Conservation (phyloP, 2,888 invertebrate species). For the Drosophila eohydei region DNA sequence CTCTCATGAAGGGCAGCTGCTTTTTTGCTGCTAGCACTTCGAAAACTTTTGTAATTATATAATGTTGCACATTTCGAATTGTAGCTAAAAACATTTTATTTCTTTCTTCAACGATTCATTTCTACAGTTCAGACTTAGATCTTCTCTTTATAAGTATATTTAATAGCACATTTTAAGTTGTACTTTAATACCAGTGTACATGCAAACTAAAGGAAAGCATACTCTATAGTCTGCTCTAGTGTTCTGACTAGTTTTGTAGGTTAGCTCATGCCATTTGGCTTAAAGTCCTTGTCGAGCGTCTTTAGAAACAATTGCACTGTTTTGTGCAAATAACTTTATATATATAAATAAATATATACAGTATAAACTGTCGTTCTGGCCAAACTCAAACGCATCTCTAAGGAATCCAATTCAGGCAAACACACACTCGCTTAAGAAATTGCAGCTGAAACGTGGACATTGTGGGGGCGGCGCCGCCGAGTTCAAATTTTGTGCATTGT, state of each 20-base stretch:
- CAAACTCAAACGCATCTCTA: constrained; percentile 38
- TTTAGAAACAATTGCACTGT: constrained; percentile 76
- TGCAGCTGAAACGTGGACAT: constrained; percentile 48
- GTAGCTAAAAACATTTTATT: not conserved
- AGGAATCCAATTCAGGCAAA: constrained; percentile 49
- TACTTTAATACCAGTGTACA: too few relatives aligned
- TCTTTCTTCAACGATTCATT: not conserved
- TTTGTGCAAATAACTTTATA: constrained; percentile 72
- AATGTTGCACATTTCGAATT: constrained; percentile 1
- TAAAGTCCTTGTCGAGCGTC: constrained; percentile 62
- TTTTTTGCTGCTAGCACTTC: not conserved
- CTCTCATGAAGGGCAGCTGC: not conserved
- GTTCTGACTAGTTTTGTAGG: constrained; percentile 11
- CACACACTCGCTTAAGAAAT: constrained; percentile 21
- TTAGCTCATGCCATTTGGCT: constrained; percentile 47
- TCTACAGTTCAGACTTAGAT: not conserved
- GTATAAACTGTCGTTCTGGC: constrained; percentile 38
- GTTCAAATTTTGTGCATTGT: constrained; percentile 68
- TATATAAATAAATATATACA: constrained; percentile 4
- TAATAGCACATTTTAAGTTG: too few relatives aligned
- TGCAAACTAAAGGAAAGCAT: not conserved
- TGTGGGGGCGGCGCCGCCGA: constrained; percentile 30
- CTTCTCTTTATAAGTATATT: too few relatives aligned
- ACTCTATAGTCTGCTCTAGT: not conserved
- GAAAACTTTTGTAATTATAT: constrained; percentile 9